phyloP scores from a whole-genome alignment of 2,888 invertebrate genomes.

The Drosophila suboccidentalis region DNA sequence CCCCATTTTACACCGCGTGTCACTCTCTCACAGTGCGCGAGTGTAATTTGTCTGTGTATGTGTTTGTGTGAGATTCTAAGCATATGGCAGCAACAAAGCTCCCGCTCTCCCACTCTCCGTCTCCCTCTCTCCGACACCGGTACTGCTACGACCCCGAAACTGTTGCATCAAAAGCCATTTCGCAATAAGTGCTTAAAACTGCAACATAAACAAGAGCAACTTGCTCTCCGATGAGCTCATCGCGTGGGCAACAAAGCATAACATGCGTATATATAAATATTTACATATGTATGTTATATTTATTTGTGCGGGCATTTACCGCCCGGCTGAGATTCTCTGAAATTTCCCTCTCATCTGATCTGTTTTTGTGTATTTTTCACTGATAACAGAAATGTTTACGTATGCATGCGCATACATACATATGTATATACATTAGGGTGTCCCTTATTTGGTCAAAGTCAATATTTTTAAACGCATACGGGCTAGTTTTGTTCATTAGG shows the following conservation, averaged over 20 bases:
- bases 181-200: conserved; percentile 40
- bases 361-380: conserved; percentile 27
- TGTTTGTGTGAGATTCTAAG: conserved; percentile 45
- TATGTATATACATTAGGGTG: too few species aligned
- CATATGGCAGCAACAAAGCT: conserved; percentile 48
- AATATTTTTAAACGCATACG: too few species aligned
- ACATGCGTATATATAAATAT: background rate
- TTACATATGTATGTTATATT: conserved; percentile 1
- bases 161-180: conserved; percentile 60
- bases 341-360: conserved; percentile 20
- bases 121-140: conserved; percentile 6
- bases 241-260: conserved; percentile 21
- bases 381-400: conserved; percentile 45
- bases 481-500: too few species aligned
- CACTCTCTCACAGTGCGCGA: conserved; percentile 17
- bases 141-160: conserved; percentile 25
- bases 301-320: background rate
- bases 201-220: conserved; percentile 52
- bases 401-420: conserved; percentile 3
- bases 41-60: conserved; percentile 1
- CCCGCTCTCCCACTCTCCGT: conserved; percentile 9
- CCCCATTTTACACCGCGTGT: conserved; percentile 48
- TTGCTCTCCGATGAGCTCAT: conserved; percentile 53
- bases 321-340: conserved; percentile 20
- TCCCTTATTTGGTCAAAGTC: too few species aligned